Evolutionary conservation across 2,888 invertebrate genomes (phyloP).

Genomic region (Apamea anceps): DNA sequence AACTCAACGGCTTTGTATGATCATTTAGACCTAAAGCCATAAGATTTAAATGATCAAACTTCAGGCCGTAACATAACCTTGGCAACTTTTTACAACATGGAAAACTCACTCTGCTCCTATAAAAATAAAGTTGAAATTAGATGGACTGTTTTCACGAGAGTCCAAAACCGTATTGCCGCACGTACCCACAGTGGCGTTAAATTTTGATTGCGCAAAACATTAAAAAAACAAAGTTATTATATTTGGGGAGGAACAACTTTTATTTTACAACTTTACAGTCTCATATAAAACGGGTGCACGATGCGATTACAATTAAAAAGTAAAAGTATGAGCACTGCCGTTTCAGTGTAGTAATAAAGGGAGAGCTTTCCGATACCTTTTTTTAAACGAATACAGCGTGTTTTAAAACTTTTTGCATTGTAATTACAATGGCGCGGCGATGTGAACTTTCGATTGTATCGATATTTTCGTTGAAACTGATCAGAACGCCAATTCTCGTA

Average conservation of each 20-base stretch:
- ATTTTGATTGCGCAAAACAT: slow-evolving; percentile 70
- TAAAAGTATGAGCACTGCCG: slow-evolving; percentile 50
- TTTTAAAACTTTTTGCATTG: slow-evolving; percentile 24
- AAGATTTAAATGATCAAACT: slow-evolving; percentile 60
- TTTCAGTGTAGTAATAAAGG: slow-evolving; percentile 36
- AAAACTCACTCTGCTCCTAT: slow-evolving; percentile 40
- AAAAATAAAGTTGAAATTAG: slow-evolving; percentile 59
- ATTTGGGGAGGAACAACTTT: slow-evolving; percentile 65
- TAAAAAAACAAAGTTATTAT: slow-evolving; percentile 67
- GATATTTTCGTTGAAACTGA: slow-evolving; percentile 28
- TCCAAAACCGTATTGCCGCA: slow-evolving; percentile 62
- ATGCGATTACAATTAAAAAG: slow-evolving; percentile 64
- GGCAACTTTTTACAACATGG: slow-evolving; percentile 9
- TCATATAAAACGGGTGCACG: slow-evolving; percentile 66
- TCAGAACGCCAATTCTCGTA: too few relatives aligned
- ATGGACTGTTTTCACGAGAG: slow-evolving; percentile 31
- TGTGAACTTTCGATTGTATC: slow-evolving; percentile 24
- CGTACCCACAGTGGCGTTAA: slow-evolving; percentile 67
- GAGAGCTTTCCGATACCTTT: slow-evolving; percentile 25
- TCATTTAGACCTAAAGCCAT: slow-evolving; percentile 50
- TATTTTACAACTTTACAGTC: slow-evolving; percentile 66
- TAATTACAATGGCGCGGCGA: slow-evolving; percentile 23
- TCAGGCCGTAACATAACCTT: slow-evolving; percentile 46
- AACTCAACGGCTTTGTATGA: slow-evolving; percentile 43
- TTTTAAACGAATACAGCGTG: slow-evolving; percentile 13